Base-by-base conservation (phyloP, 1,140 invertebrate genomes). In the Periplaneta americana region DNA sequence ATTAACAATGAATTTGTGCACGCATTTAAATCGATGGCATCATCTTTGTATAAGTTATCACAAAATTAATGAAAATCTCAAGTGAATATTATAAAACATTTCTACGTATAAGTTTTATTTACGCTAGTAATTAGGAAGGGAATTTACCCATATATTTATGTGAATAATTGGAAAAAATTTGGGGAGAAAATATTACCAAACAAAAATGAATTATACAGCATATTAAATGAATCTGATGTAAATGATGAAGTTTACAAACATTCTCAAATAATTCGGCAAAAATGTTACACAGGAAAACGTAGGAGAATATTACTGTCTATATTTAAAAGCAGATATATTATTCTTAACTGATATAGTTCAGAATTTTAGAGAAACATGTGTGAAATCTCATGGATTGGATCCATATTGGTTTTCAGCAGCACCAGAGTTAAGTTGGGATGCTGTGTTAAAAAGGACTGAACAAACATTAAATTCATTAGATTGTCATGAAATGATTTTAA, bases 291-390 rank as follows among this genome's bases (percentile, higher is more conserved):
- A 15, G 82, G 85, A 75, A 83, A 87, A 80, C 77, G 74, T 90
- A 28, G 82, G 86, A 17, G 86, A 90, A 74, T 89, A 88, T 85
- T 84, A 86, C 39, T 18, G 66, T 3, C 34, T 74, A 81, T 66
- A 39, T 57, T 8, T 74, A 81, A 4, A 57, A 57, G 22, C 39
- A 57, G 39, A 57, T 57, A 22, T 57, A 57, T 57, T 57, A 57
- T 57, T 57, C 11, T 57, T 57, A 57, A 22, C 39, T 15, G 39
- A 57, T 57, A 57, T 57, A 15, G 11, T 57, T 57, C 13, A 57
- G 39, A 57, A 22, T 15, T 57, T 57, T 57, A 57, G 39, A 57
- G 39, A 57, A 11, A 11, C 11, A 57, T 15, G 39, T 57, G 11
- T 57, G 22, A 57, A 57, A 57, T 11, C 11, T 57, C 22, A 57